Conservation (phyloP, 1,140 invertebrate genomes). For the Leptoteleia sp. region DNA sequence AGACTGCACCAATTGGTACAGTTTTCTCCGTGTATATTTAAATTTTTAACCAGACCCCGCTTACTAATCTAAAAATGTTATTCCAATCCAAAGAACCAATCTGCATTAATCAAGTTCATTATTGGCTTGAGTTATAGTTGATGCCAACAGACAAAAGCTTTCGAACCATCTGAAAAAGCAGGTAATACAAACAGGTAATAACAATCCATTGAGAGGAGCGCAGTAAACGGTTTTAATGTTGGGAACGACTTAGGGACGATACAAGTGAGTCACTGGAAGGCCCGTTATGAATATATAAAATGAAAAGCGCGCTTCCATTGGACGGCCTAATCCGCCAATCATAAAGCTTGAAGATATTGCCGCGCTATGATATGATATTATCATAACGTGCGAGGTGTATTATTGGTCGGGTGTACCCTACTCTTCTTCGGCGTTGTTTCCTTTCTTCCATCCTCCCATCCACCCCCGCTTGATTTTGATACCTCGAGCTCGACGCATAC, state of each 20-base stretch:
- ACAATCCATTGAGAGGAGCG: not conserved
- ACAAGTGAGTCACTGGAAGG: slow-evolving; percentile 4
- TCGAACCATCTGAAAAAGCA: no score
- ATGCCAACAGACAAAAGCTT: no score
- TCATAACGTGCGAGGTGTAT: slow-evolving; percentile 80
- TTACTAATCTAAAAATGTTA: no score
- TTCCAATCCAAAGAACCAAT: no score
- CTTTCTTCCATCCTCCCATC: slow-evolving; percentile 73
- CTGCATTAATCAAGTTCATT: no score
- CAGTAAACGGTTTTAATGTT: no score
- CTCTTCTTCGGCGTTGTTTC: slow-evolving; percentile 72
- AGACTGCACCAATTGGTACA: no score
- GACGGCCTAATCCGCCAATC: slow-evolving; percentile 75
- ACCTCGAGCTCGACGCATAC: slow-evolving; percentile 74
- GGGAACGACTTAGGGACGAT: slow-evolving; percentile 7
- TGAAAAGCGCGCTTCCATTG: slow-evolving; percentile 68
- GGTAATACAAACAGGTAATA: no score
- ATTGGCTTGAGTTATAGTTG: no score
- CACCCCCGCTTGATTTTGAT: slow-evolving; percentile 70
- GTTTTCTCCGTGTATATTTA: no score
- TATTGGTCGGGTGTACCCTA: slow-evolving; percentile 77
- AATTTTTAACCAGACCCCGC: no score
- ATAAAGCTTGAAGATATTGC: slow-evolving; percentile 74
- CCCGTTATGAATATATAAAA: slow-evolving; percentile 67
- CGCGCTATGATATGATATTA: slow-evolving; percentile 81